phyloP scores from a whole-genome alignment of 2,797 vertebrate species.

The Takifugu ocellatus region DNA sequence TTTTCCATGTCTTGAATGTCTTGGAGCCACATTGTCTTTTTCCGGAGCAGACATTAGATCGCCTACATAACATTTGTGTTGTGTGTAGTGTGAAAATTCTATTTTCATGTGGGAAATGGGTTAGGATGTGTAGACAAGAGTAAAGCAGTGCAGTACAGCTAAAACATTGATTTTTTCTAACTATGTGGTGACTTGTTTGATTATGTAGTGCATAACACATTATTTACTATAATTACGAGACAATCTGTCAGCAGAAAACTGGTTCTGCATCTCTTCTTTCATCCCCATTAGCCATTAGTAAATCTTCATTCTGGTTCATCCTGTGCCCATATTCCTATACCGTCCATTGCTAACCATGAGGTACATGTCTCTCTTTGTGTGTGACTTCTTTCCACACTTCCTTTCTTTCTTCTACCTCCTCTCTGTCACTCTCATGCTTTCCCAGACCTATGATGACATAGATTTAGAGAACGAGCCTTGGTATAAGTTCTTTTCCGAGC shows the following conservation, averaged over 20 bases:
- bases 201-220: no score
- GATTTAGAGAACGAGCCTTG: conserved; percentile 99
- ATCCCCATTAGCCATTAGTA: conserved; percentile 28
- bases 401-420: conserved; percentile 34
- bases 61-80: conserved; percentile 32
- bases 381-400: conserved; percentile 56
- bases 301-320: conserved; percentile 50
- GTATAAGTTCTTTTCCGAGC: conserved; percentile 99
- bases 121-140: conserved; percentile 36
- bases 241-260: background rate
- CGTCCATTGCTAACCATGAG: conserved; percentile 64
- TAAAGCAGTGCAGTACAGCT: conserved; percentile 9
- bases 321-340: conserved; percentile 46
- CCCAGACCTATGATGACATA: conserved; percentile 97
- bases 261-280: conserved; percentile 21
- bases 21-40: conserved; percentile 33
- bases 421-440: conserved; percentile 66
- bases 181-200: no score
- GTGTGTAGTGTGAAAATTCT: conserved; percentile 33
- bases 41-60: conserved; percentile 38
- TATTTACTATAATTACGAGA: no score
- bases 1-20: background rate
- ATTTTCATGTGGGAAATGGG: conserved; percentile 26
- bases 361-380: conserved; percentile 67
- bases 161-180: background rate